Conservation (phyloP, 2,888 invertebrate species). For the Gibbula magus region DNA sequence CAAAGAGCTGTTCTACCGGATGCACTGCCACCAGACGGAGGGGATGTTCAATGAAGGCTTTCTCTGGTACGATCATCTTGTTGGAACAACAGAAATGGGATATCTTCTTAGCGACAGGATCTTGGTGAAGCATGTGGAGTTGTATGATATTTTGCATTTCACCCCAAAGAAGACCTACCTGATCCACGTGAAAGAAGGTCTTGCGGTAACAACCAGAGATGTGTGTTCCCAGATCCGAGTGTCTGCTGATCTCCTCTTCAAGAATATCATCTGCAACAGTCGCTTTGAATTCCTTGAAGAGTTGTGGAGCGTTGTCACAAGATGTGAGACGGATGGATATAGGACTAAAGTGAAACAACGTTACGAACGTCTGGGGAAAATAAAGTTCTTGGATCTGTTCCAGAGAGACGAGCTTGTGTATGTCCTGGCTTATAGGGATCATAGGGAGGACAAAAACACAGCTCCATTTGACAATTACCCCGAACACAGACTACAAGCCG, state of each 20-base stretch:
- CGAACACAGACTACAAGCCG: no score
- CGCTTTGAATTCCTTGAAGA: no score
- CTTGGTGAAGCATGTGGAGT: not conserved
- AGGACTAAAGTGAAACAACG: no score
- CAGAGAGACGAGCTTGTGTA: no score
- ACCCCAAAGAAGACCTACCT: not conserved
- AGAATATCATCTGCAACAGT: no score
- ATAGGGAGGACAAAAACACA: no score
- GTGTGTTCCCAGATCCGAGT: not conserved
- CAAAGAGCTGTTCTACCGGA: not conserved
- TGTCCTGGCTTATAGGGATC: no score
- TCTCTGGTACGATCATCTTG: not conserved
- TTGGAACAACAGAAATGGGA: not conserved
- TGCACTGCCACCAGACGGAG: not conserved
- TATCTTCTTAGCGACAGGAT: not conserved
- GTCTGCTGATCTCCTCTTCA: not conserved
- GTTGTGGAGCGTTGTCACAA: no score
- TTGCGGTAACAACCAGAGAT: not conserved
- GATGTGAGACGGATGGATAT: no score
- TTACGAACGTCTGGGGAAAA: no score
- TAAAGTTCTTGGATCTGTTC: no score
- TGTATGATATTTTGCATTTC: not conserved
- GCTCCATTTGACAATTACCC: no score
- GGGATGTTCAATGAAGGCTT: not conserved
- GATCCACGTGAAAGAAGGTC: not conserved